A percentile compares a stretch with the other conserved stretches of the same genome.
Evolutionary conservation across 2,888 invertebrate species (phyloP).

Genomic region (Cancer borealis): DNA sequence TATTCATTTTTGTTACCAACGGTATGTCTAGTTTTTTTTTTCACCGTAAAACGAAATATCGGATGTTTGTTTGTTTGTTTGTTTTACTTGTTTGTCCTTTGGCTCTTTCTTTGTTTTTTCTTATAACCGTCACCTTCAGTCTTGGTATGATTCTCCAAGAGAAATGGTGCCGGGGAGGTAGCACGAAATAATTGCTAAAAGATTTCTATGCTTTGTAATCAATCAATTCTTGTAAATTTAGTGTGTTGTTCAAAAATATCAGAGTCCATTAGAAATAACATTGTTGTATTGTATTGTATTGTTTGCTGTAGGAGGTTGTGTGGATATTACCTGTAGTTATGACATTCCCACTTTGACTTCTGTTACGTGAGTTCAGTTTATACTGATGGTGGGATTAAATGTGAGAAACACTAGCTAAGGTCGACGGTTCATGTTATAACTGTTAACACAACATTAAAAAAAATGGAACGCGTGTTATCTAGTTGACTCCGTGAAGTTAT

Average conservation of each 20-base stretch:
- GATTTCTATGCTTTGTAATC: too few relatives aligned
- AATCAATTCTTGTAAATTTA: too few relatives aligned
- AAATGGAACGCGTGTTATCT: background rate
- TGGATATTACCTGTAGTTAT: background rate
- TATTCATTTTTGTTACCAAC: background rate
- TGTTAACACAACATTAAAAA: background rate
- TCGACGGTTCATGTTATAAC: background rate
- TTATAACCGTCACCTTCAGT: background rate
- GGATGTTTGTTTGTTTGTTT: conserved; percentile 1
- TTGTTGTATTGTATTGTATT: too few relatives aligned
- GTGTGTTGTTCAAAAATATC: too few relatives aligned
- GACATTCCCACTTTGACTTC: background rate
- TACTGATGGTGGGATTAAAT: background rate
- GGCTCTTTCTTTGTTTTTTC: background rate
- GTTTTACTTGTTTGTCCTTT: background rate
- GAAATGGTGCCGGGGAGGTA: too few relatives aligned
- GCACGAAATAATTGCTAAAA: too few relatives aligned
- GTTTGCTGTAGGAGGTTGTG: too few relatives aligned
- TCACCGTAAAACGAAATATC: background rate
- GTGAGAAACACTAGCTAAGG: too few relatives aligned
- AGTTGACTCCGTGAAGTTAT: conserved; percentile 17
- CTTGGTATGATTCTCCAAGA: background rate
- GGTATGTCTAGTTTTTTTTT: background rate
- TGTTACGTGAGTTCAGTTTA: background rate
- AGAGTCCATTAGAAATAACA: too few relatives aligned